These are phyloP conservation scores for Chionis minor DNA, from an alignment of 2,113 vertebrate species.

Conservation along the genomic window DNA sequence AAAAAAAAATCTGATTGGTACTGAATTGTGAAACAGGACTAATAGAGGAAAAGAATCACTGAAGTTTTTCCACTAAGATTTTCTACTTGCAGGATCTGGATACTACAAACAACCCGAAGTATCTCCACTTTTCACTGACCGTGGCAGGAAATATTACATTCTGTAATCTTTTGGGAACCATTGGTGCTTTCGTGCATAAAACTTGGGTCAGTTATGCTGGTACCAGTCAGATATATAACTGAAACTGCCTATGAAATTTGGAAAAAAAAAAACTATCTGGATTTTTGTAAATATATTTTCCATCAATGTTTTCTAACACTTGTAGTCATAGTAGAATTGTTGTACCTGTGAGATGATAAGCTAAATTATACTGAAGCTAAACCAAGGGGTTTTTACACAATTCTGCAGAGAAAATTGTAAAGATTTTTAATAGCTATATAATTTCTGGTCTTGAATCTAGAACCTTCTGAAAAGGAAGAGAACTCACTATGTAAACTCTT, in stretches of 20 bases:
- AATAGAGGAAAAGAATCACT: too few relatives aligned
- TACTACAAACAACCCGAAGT: too few relatives aligned
- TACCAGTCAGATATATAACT: background rate
- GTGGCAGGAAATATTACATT: background rate
- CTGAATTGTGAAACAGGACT: too few relatives aligned
- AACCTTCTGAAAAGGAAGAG: background rate
- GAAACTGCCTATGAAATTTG: background rate
- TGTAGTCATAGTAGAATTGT: background rate
- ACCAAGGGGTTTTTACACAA: fast-evolving
- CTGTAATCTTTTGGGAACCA: background rate
- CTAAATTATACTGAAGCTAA: background rate
- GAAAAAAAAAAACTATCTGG: background rate
- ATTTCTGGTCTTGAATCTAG: background rate
- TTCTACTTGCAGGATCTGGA: too few relatives aligned
- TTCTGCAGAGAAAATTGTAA: background rate
- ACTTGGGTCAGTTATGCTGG: background rate
- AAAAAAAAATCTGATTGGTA: background rate
- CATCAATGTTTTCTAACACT: background rate
- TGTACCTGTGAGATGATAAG: background rate
- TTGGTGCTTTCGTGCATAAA: background rate
- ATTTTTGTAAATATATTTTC: background rate
- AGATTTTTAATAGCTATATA: background rate
- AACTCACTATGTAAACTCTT: background rate
- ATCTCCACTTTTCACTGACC: too few relatives aligned
- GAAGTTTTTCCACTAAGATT: too few relatives aligned